These are phyloP conservation scores for Lagenorhynchus albirostris DNA, from an alignment of 2,113 vertebrate species.

Conservation along the genomic window DNA sequence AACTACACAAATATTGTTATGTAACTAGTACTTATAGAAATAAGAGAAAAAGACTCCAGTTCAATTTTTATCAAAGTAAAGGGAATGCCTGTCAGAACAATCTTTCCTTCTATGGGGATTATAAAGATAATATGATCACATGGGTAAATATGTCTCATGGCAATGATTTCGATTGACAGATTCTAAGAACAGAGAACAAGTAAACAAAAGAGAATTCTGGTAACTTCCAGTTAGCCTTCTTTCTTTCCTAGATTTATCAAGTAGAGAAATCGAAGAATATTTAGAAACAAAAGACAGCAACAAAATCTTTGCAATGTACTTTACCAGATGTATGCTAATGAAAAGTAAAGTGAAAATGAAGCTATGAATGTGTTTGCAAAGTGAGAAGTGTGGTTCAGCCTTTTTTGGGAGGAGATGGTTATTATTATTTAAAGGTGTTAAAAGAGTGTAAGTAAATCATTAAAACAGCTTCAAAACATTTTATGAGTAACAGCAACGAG, in stretches of 20 bases:
- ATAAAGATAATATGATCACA: not conserved
- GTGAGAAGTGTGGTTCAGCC: not conserved
- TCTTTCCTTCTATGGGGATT: not conserved
- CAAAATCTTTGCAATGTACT: not conserved
- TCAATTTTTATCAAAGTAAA: not conserved
- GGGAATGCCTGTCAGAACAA: not conserved
- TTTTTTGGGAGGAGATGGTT: not conserved
- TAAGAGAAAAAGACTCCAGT: not conserved
- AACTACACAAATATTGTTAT: not conserved
- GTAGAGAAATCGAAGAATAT: not conserved
- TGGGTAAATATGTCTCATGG: not conserved
- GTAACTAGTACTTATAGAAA: not conserved
- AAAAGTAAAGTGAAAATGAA: constrained; percentile 16
- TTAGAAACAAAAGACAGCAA: not conserved
- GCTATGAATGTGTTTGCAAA: not conserved
- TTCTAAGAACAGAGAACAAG: not conserved
- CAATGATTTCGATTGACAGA: not conserved
- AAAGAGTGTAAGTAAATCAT: not conserved
- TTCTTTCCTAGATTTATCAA: not conserved
- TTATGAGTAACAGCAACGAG: not conserved
- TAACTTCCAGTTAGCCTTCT: not conserved
- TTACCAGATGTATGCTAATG: constrained; percentile 8
- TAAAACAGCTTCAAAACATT: not conserved
- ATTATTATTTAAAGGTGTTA: constrained; percentile 28
- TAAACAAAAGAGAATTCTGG: not conserved